Percentiles rank a stretch among this genome's conserved stretches.
These are phyloP conservation scores for Actias luna DNA, from an alignment of 2,888 invertebrate species.

Conservation along the genomic window DNA sequence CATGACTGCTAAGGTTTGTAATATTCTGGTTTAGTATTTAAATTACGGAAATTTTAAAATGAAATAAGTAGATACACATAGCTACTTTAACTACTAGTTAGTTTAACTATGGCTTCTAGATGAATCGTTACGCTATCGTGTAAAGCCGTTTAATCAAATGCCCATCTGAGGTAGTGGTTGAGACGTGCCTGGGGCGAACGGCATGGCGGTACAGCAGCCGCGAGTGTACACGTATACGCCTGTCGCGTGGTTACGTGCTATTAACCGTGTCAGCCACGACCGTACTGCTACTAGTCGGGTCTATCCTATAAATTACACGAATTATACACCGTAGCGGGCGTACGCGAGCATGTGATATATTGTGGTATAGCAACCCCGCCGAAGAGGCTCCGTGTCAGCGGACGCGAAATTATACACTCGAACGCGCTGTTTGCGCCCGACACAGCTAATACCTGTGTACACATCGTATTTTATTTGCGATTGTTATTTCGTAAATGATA, in stretches of 20 bases:
- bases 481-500: constrained; percentile 75
- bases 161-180: constrained; percentile 32
- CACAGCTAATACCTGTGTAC: constrained; percentile 59
- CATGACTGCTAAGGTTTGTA: too few relatives aligned
- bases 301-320: constrained; percentile 76
- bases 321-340: constrained; percentile 70
- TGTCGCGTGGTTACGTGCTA: constrained; percentile 78
- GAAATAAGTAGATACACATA: not conserved
- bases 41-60: not conserved
- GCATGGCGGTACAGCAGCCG: constrained; percentile 26
- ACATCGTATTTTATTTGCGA: constrained; percentile 64
- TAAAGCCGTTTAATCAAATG: constrained; percentile 54
- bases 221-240: constrained; percentile 50
- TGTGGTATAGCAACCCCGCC: constrained; percentile 60
- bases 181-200: constrained; percentile 36
- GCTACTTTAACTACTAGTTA: constrained; percentile 28
- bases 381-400: constrained; percentile 66
- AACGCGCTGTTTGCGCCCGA: constrained; percentile 61
- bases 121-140: constrained; percentile 45
- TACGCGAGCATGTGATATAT: constrained; percentile 75
- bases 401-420: constrained; percentile 73
- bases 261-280: constrained; percentile 58
- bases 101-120: constrained; percentile 28
- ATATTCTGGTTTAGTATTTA: not conserved
- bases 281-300: constrained; percentile 66